Conservation (phyloP, 2,113 vertebrate genomes). For the Pomatostomus ruficeps region DNA sequence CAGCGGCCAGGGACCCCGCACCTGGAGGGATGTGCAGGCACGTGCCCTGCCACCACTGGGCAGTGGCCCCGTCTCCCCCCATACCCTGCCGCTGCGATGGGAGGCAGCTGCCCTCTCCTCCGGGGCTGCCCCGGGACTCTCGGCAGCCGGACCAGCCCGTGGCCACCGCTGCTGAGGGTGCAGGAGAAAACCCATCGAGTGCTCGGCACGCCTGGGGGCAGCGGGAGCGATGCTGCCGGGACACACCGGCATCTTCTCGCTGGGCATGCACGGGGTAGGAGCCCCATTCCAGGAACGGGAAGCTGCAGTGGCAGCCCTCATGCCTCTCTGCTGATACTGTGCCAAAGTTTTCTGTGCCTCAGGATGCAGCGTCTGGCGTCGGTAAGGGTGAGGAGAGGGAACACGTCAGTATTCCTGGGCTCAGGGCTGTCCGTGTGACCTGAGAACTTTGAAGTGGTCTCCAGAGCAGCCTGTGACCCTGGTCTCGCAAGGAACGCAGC, state of each 20-base stretch:
- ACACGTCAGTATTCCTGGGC: neutral
- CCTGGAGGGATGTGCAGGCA: neutral
- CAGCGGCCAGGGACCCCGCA: neutral
- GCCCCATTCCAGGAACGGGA: neutral
- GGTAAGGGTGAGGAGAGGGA: neutral
- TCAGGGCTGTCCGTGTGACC: accelerated
- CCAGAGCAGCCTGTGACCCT: neutral
- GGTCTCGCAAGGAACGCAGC: neutral
- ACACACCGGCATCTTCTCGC: neutral
- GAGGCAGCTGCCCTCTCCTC: neutral
- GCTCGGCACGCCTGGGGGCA: accelerated
- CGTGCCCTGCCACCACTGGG: accelerated
- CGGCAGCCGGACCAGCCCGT: neutral
- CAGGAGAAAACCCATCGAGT: accelerated
- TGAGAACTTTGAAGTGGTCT: neutral
- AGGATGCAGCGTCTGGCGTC: accelerated
- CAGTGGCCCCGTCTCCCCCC: accelerated
- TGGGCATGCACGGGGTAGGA: neutral
- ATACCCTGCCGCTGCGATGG: neutral
- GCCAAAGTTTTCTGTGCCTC: neutral
- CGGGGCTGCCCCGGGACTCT: neutral
- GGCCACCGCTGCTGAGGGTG: neutral
- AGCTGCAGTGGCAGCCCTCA: neutral
- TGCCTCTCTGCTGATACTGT: neutral
- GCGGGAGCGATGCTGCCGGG: neutral